Percentiles rank a stretch among this genome's conserved stretches.
These are phyloP conservation scores for Onychomys torridus DNA, from an alignment of 2,797 vertebrate species.

Conservation along the genomic window DNA sequence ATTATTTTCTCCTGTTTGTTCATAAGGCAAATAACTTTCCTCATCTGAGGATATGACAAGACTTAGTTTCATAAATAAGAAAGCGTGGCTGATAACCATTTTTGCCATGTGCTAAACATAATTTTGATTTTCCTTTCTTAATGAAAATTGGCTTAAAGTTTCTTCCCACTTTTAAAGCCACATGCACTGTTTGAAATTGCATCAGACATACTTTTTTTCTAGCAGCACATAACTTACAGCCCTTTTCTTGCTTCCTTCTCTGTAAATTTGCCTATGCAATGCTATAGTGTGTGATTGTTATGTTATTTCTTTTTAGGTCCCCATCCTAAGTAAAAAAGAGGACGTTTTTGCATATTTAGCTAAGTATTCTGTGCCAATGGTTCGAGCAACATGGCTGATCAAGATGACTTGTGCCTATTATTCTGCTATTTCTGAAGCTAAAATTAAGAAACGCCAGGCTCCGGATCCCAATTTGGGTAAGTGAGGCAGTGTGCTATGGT, in stretches of 20 bases:
- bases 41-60: not conserved
- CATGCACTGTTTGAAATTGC: not conserved
- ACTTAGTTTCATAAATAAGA: conserved; percentile 59
- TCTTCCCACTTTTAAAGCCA: not conserved
- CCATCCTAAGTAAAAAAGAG: conserved; percentile 90
- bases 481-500: not conserved
- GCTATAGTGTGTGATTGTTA: not conserved
- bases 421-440: conserved; percentile 89
- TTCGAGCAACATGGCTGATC: conserved; percentile 88
- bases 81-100: not conserved
- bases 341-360: conserved; percentile 90
- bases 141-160: conserved; percentile 32
- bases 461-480: conserved; percentile 89
- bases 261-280: not conserved
- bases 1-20: conserved; percentile 16
- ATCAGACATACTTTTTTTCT: not conserved
- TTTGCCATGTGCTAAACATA: not conserved
- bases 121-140: conserved; percentile 44
- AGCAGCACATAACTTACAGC: not conserved
- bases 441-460: conserved; percentile 89
- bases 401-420: conserved; percentile 91
- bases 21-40: conserved; percentile 1
- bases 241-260: not conserved
- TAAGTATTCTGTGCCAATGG: conserved; percentile 89
- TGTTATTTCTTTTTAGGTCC: conserved; percentile 84